phyloP scores from a whole-genome alignment of 2,888 invertebrate genomes.

The Crossocerus cetratus region DNA sequence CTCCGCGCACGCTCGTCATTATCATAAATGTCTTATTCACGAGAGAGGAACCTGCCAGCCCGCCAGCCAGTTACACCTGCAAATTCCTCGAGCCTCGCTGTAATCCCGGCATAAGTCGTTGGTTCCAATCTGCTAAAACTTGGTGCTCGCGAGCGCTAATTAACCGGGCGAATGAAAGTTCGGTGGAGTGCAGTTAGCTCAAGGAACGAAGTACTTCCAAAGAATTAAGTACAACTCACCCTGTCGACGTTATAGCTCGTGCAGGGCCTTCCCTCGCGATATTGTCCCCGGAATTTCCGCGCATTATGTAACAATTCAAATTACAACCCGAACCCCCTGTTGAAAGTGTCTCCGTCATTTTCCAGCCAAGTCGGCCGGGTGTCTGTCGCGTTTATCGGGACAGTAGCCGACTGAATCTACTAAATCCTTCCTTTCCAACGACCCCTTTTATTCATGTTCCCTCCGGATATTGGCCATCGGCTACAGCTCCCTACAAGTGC shows the following conservation, averaged over 20 bases:
- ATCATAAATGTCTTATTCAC: conserved; percentile 58
- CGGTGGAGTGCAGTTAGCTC: neutral
- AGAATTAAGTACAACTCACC: conserved; percentile 12
- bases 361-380: no score
- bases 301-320: no score
- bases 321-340: no score
- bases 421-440: no score
- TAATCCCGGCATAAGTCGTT: conserved; percentile 31
- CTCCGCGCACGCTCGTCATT: conserved; percentile 35
- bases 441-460: no score
- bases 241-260: neutral
- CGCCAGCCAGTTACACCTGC: conserved; percentile 29
- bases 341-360: no score
- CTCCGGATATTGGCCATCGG: no score
- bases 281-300: no score
- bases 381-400: neutral
- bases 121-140: conserved; percentile 12
- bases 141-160: conserved; percentile 14
- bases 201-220: conserved; percentile 3
- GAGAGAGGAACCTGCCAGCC: conserved; percentile 29
- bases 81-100: conserved; percentile 24
- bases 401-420: neutral
- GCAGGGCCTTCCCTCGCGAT: neutral
- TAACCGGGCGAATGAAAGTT: conserved; percentile 23
- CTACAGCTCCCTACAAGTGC: neutral